These are phyloP conservation scores for Papilio glaucus DNA, from an alignment of 1,140 invertebrate species.

Conservation along the genomic window DNA sequence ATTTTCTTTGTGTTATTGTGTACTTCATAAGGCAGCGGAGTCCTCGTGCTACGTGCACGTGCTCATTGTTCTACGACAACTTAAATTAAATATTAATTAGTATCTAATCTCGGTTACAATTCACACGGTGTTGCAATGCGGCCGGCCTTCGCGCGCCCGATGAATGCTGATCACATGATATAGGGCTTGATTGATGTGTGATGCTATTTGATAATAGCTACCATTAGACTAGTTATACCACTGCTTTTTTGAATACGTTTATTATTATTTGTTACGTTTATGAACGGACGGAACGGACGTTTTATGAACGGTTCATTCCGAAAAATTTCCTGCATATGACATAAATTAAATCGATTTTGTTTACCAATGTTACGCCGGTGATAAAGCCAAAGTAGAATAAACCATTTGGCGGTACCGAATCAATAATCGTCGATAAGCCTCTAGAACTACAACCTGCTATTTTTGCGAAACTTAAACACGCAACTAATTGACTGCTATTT, in stretches of 20 bases:
- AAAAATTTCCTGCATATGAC: no score
- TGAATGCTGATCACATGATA: conserved; percentile 23
- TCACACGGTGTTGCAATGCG: conserved; percentile 29
- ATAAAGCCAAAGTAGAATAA: no score
- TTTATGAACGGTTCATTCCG: no score
- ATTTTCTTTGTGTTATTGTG: background rate
- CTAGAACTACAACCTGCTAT: background rate
- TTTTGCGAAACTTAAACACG: background rate
- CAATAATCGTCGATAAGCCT: no score
- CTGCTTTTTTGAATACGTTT: background rate
- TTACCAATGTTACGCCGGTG: no score
- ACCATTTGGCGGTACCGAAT: no score
- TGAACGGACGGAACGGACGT: no score
- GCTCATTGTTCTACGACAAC: conserved; percentile 6
- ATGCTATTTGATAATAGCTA: background rate
- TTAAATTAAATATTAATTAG: conserved; percentile 33
- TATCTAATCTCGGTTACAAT: conserved; percentile 22
- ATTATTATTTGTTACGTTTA: background rate
- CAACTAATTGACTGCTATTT: background rate
- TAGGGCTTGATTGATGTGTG: conserved; percentile 13
- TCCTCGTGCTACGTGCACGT: background rate
- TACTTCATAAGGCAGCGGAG: background rate
- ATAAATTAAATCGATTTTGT: no score
- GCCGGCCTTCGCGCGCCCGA: conserved; percentile 3
- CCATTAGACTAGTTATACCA: background rate